These are phyloP conservation scores for Ophion slaviceki DNA, from an alignment of 2,888 invertebrate species.

Conservation along the genomic window DNA sequence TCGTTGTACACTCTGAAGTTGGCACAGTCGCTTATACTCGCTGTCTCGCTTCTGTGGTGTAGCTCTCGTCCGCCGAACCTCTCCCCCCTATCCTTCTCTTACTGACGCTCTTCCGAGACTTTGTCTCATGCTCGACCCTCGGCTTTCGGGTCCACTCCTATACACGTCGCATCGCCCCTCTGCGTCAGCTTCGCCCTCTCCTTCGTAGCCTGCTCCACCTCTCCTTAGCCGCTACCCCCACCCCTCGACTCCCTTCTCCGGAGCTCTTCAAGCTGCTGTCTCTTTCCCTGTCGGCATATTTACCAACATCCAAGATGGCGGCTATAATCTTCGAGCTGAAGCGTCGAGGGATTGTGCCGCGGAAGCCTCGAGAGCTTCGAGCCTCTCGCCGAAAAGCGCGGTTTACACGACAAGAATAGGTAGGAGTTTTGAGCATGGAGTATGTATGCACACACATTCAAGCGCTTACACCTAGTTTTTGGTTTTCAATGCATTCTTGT, in stretches of 20 bases:
- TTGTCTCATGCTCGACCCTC: conserved; percentile 64
- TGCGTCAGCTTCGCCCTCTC: conserved; percentile 53
- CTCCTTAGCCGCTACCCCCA: conserved; percentile 10
- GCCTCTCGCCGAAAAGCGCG: conserved; percentile 47
- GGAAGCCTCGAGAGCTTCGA: conserved; percentile 69
- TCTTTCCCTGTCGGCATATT: conserved; percentile 79
- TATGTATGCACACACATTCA: conserved; percentile 2
- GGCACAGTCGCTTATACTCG: conserved; percentile 58
- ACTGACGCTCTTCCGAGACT: conserved; percentile 67
- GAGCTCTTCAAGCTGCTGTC: conserved; percentile 61
- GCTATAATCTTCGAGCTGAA: conserved; percentile 80
- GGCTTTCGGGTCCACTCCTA: conserved; percentile 54
- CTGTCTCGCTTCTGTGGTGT: conserved; percentile 59
- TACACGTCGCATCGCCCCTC: conserved; percentile 22
- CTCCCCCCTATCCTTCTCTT: conserved; percentile 61
- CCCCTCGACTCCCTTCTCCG: conserved; percentile 50
- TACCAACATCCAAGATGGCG: conserved; percentile 84
- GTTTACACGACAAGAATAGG: conserved; percentile 58
- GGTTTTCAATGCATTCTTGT: not conserved
- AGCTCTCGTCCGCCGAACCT: not conserved
- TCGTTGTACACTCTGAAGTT: conserved; percentile 56
- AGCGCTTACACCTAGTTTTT: not conserved
- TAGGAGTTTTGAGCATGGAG: conserved; percentile 24
- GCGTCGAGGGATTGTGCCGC: conserved; percentile 71
- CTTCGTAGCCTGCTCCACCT: conserved; percentile 37